Evolutionary conservation across 2,888 invertebrate genomes (phyloP), one percentile per base, ranked within the genome.

Genomic region (Corythucha ciliata): DNA sequence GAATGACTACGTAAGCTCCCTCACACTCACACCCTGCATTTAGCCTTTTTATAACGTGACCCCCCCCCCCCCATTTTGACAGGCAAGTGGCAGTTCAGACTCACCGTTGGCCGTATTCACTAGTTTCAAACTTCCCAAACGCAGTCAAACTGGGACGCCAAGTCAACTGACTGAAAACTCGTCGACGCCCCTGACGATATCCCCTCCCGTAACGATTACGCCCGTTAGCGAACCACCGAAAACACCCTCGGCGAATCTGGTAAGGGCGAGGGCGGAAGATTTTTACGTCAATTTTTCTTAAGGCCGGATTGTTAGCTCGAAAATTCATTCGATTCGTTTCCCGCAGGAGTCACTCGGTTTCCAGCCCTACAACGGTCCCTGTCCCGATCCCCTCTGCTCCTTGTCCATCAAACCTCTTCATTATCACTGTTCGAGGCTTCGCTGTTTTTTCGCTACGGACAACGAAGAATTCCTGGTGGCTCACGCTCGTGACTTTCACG

Each of bases 61-160:
- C 29, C 12, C 29, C 8, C 8, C 29, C 1, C 32, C 2, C 4
- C n/a, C 32, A 40, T 8, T 47, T 20, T 67, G 21, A 56, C 67
- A 62, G 69, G 70, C 55, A 58, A 66, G 53, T 66, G 70, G 60
- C 65, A 66, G 59, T 52, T 57, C 57, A 4, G 74, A 81, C 61
- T 81, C 85, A 26, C 90, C 89, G 0, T 87, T 91, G 69, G 91
- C 91, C 1, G 88, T 91, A 60, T 92, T 91, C 67, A 90, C 91
- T 16, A 90, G 89, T 60, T 92, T 92, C 68, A 92, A 92, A 67
- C 73, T 92, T 56, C 90, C 91, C 16, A 90, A 89, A 70, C 21
- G 58, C 25, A 39, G 57, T 47, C n/a, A n/a, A n/a, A n/a, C 52
- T 21, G 47, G 26, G 6, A 42, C 44, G 27, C 51, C 44, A 29